Base-by-base conservation (phyloP, 2,113 vertebrate genomes). In the Scophthalmus maximus region DNA sequence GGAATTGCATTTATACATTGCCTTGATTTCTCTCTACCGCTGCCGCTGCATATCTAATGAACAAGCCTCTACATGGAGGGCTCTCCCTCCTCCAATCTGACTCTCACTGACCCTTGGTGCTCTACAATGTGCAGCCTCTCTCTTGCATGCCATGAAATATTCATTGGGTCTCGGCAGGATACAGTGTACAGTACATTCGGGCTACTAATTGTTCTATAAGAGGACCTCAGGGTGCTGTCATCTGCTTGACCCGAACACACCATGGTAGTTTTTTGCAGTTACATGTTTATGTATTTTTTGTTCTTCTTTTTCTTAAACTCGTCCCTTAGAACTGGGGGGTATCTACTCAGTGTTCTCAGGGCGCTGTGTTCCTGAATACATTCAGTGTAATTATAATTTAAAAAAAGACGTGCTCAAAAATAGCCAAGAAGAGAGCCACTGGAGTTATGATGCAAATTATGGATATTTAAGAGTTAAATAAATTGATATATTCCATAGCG, bases 101-200 rank as follows among this genome's bases (percentile, higher is more conserved):
- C 72, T 76, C 50, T n/a, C 17, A 12, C 29, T 66, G 68, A 73
- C 80, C 78, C 62, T 55, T 22, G 38, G 23, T 49, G 42, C 73
- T 71, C 58, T 65, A 14, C 68, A 82, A 57, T 34, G 60, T 56
- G 40, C 67, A 64, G 66, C 64, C 47, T 25, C 55, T 56, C 26
- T 18, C 53, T 68, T 55, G 32, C 40, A 59, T 38, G 29, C 27
- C 32, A 77, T 86, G 57, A 83, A 86, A 76, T 85, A 85, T 87
- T 83, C 68, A 86, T 85, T 29, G 6, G 32, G 29, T 42, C 51
- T 78, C 73, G n/a, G 26, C 65, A 30, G 70, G 51, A 53, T 50
- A 23, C 44, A 8, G 4, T 30, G 30, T 47, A 60, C 47, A 59
- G 50, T 60, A 62, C 51, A 60, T 71, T 52, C 38, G 17, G 42